Conservation (phyloP, 2,113 vertebrate genomes). For the Urocynchramus pylzowi region DNA sequence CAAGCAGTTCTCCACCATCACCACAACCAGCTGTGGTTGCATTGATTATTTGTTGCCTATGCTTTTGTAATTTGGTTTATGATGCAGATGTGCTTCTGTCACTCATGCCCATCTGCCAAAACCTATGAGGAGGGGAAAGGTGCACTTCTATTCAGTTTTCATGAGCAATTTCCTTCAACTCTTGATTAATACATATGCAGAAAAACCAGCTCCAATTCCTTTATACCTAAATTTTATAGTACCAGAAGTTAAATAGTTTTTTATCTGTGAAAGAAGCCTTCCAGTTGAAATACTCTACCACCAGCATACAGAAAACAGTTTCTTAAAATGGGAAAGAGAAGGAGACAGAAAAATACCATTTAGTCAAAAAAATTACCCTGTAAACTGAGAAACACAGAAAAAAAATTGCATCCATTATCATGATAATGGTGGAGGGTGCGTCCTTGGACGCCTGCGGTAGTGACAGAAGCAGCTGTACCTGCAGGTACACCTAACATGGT, state of each 20-base stretch:
- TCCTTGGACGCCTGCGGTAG: neutral
- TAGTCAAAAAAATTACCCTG: neutral
- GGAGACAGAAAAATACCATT: neutral
- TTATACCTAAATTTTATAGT: neutral
- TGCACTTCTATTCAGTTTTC: neutral
- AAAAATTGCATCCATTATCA: neutral
- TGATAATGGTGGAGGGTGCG: neutral
- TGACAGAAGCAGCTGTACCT: neutral
- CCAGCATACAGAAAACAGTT: neutral
- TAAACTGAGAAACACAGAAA: neutral
- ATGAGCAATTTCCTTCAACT: neutral
- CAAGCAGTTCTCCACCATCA: neutral
- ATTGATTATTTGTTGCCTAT: neutral
- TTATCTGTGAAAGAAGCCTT: neutral
- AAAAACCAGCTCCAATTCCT: neutral
- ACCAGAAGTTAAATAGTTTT: neutral
- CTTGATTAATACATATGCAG: neutral
- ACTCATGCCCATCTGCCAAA: neutral
- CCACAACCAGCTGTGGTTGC: neutral
- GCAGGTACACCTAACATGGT: accelerated
- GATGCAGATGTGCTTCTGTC: neutral
- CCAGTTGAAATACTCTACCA: neutral
- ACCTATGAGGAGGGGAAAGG: neutral
- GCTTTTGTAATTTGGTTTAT: neutral
- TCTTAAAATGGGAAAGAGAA: neutral